Percentiles rank a stretch among this genome's conserved stretches.
phyloP scores from a whole-genome alignment of 2,888 invertebrate species.

The Agelastica alni region DNA sequence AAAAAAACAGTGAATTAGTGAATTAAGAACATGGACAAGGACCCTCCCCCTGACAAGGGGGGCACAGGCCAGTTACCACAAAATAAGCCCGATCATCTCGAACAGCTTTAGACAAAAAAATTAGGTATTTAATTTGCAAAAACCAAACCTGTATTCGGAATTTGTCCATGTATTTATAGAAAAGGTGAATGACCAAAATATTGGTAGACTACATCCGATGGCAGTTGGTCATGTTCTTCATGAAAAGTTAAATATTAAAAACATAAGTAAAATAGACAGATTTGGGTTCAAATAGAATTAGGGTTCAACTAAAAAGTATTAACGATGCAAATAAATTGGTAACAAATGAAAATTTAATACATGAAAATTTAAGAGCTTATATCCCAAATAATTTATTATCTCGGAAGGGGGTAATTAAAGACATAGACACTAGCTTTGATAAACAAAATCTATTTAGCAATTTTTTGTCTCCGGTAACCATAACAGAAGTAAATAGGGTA shows the following conservation, averaged over 20 bases:
- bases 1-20: too few relatives aligned
- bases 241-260: not conserved
- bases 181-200: not conserved
- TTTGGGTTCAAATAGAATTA: not conserved
- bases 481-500: not conserved
- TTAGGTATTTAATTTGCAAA: too few relatives aligned
- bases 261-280: not conserved
- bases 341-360: not conserved
- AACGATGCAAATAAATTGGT: not conserved
- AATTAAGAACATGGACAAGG: too few relatives aligned
- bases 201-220: not conserved
- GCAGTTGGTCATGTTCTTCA: not conserved
- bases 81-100: too few relatives aligned
- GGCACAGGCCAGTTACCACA: too few relatives aligned
- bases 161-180: too few relatives aligned
- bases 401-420: not conserved
- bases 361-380: not conserved
- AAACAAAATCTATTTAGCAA: not conserved
- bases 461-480: not conserved
- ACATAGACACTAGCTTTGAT: not conserved
- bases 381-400: not conserved
- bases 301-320: not conserved
- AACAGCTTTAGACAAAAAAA: too few relatives aligned
- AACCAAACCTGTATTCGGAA: too few relatives aligned
- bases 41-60: too few relatives aligned